Percentiles rank a stretch among this genome's conserved stretches.
Conservation (phyloP, 2,113 vertebrate genomes). For the Psammodynastes pulverulentus region DNA sequence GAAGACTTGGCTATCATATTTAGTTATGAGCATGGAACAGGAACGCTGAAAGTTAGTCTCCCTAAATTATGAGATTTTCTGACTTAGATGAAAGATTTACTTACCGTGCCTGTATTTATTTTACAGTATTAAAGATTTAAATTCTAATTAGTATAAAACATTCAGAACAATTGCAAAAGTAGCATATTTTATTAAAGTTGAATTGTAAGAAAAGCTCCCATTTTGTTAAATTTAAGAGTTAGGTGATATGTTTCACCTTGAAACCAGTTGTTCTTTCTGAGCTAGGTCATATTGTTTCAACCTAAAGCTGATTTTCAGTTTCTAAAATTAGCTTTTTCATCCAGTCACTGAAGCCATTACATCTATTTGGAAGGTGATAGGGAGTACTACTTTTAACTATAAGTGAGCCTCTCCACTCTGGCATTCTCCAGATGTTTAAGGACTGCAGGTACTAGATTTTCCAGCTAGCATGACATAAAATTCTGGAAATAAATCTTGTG, state of each 20-base stretch:
- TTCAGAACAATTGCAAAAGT: not conserved
- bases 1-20: not conserved
- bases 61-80: not conserved
- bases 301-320: slow-evolving; percentile 40
- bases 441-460: not conserved
- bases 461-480: not conserved
- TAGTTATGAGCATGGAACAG: not conserved
- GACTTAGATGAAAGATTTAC: not conserved
- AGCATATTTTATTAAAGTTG: not conserved
- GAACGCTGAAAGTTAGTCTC: not conserved
- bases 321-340: slow-evolving; percentile 61
- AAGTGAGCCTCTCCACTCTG: not conserved
- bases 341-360: slow-evolving; percentile 28
- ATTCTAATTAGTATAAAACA: not conserved
- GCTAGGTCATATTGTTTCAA: slow-evolving; percentile 37
- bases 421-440: not conserved
- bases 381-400: slow-evolving; percentile 35
- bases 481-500: not conserved
- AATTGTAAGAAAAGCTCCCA: not conserved
- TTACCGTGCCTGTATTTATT: not conserved
- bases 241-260: slow-evolving; percentile 1
- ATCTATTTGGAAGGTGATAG: slow-evolving; percentile 31
- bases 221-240: not conserved
- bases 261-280: slow-evolving; percentile 22
- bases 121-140: not conserved